Evolutionary conservation across 2,797 vertebrate species (phyloP), one percentile per base, ranked within the genome.

Genomic region (Cryptoblepharus egeriae): DNA sequence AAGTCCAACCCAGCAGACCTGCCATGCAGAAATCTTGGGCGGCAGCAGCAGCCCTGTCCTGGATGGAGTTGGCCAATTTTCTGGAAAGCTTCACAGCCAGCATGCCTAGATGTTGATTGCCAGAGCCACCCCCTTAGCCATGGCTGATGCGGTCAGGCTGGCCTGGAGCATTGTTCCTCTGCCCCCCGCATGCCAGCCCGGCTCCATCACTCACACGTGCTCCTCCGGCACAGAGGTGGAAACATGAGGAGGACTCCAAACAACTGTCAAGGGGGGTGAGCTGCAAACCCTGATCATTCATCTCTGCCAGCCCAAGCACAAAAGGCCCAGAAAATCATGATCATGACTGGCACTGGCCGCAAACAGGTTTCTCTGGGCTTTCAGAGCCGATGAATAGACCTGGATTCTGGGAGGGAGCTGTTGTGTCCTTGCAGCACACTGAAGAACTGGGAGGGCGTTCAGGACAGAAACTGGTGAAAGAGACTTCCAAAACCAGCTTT

Each of bases 261-360:
- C 84, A 37, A 9, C 63, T 58, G 69, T 77, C 55, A 78, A 32
- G 71, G n/a, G 60, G 1, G 15, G 49, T 60, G 81, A 78, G 4
- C 65, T 6, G 3, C 67, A 24, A 63, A 52, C 30, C 32, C 73
- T 49, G 35, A 63, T 65, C 32, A 76, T 77, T 42, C 80, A 73
- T 65, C 35, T 85, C 75, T 80, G 55, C 35, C 74, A 63, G 68
- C 10, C n/a, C 3, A 75, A 60, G 9, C 15, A 81, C 57, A 79
- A 87, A 90, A 80, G 32, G 64, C 6, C 2, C 72, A 69, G 42
- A 49, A 74, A 84, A 75, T n/a, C 77, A 30, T 45, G 72, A 57
- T 15, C 30, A 70, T 52, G 18, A 5, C 30, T 35, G 6, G 68
- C 76, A 55, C 2, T 32, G 13, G 6, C 35, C 39, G 3, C 72